A percentile compares a stretch with the other conserved stretches of the same genome.
Evolutionary conservation across 1,140 invertebrate genomes (phyloP).

Genomic region (Teleogryllus occipitalis): DNA sequence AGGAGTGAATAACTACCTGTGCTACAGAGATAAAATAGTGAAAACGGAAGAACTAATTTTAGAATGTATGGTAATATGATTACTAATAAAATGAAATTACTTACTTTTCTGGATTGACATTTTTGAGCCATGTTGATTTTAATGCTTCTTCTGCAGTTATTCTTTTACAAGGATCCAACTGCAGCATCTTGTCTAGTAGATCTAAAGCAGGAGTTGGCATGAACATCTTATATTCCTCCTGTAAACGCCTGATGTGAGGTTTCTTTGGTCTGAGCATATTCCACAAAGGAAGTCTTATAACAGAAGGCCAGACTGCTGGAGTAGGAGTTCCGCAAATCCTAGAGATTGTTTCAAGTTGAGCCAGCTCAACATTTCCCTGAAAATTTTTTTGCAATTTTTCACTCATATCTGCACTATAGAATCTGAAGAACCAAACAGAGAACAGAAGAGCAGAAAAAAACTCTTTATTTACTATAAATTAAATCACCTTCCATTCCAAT

Average conservation of each 20-base stretch:
- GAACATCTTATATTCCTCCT: conserved; percentile 81
- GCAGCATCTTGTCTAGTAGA: conserved; percentile 92
- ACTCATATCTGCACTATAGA: too few relatives aligned
- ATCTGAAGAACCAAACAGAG: too few relatives aligned
- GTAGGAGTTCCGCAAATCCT: conserved; percentile 91
- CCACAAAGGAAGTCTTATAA: conserved; percentile 89
- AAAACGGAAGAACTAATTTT: too few relatives aligned
- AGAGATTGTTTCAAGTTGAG: conserved; percentile 92
- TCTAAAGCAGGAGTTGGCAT: conserved; percentile 86
- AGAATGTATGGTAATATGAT: too few relatives aligned
- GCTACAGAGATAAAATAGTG: too few relatives aligned
- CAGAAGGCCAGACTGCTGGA: conserved; percentile 96
- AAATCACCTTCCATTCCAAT: too few relatives aligned
- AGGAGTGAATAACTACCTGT: too few relatives aligned
- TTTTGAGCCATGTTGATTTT: conserved; percentile 87
- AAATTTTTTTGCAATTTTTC: conserved; percentile 20
- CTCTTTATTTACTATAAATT: too few relatives aligned
- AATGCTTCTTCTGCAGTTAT: conserved; percentile 93
- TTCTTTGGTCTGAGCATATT: conserved; percentile 88
- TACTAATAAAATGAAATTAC: conserved; percentile 34
- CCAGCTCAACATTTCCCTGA: conserved; percentile 84
- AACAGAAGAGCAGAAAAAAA: too few relatives aligned
- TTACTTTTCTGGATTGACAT: conserved; percentile 83
- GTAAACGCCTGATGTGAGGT: conserved; percentile 72
- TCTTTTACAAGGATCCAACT: conserved; percentile 86